phyloP scores from a whole-genome alignment of 2,888 invertebrate species.

The Caenorhabditis sp. region DNA sequence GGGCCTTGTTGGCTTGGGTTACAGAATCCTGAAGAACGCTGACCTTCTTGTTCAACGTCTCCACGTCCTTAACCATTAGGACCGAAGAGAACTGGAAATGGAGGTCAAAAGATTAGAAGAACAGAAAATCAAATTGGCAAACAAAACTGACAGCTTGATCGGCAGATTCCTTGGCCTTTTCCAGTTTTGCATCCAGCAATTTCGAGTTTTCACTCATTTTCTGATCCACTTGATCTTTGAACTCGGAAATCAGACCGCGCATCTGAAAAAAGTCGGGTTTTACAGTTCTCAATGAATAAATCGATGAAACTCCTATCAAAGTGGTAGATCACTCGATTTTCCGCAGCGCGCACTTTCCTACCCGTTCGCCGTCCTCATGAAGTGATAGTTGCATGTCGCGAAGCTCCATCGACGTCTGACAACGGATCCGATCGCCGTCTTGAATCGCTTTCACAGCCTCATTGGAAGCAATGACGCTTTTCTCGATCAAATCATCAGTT shows the following conservation, averaged over 20 bases:
- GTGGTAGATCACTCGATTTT: too few relatives aligned
- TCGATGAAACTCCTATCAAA: too few relatives aligned
- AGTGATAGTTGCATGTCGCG: slow-evolving; percentile 45
- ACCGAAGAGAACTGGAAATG: slow-evolving; percentile 38
- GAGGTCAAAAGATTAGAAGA: too few relatives aligned
- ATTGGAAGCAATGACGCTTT: slow-evolving; percentile 19
- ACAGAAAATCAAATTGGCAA: too few relatives aligned
- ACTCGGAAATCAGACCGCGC: slow-evolving; percentile 24
- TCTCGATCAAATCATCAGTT: slow-evolving; percentile 14
- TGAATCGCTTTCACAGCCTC: slow-evolving; percentile 32
- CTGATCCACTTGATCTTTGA: slow-evolving; percentile 27
- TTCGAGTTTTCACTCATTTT: slow-evolving; percentile 12
- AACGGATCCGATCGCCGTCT: slow-evolving; percentile 33
- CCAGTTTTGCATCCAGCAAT: slow-evolving; percentile 40
- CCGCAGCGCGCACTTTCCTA: too few relatives aligned
- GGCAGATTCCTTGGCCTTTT: slow-evolving; percentile 17
- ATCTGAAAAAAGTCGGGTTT: too few relatives aligned
- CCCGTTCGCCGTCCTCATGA: slow-evolving; percentile 41
- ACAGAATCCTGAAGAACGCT: slow-evolving; percentile 49
- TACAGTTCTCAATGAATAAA: too few relatives aligned
- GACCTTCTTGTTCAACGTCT: slow-evolving; percentile 56
- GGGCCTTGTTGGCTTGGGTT: slow-evolving; percentile 41
- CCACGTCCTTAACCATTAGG: slow-evolving; percentile 47
- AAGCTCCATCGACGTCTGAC: slow-evolving; percentile 34
- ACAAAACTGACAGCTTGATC: slow-evolving; percentile 37